These are phyloP conservation scores for Drosophila parthenogenetica DNA, from an alignment of 2,888 invertebrate genomes.

Conservation along the genomic window DNA sequence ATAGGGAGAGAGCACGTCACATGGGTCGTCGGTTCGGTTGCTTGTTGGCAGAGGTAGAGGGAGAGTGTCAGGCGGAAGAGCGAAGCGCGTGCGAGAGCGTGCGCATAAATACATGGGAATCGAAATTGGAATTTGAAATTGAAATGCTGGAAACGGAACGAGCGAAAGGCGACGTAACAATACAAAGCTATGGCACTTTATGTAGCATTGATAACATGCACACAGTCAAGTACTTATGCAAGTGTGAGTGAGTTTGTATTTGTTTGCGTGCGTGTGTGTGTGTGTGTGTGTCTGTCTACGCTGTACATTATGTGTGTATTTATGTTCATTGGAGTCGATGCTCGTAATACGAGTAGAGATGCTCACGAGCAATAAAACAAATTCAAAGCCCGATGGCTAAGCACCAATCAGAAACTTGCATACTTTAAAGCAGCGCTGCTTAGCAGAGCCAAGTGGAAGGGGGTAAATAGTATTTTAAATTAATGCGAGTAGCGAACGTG, in stretches of 20 bases:
- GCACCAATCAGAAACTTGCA: conserved; percentile 56
- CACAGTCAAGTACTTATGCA: neutral
- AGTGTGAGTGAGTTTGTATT: conserved; percentile 12
- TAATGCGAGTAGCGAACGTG: conserved; percentile 35
- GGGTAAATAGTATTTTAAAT: neutral
- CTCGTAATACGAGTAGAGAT: conserved; percentile 57
- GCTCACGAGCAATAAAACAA: conserved; percentile 33
- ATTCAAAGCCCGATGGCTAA: conserved; percentile 32
- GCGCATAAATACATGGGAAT: conserved; percentile 68
- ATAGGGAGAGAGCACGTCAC: conserved; percentile 32
- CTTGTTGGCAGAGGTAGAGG: conserved; percentile 13
- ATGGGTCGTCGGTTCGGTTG: neutral
- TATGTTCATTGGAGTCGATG: conserved; percentile 9
- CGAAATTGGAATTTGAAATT: conserved; percentile 59
- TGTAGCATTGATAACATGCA: conserved; percentile 41
- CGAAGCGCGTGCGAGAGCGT: conserved; percentile 51
- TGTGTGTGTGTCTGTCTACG: conserved; percentile 21
- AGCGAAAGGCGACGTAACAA: conserved; percentile 8
- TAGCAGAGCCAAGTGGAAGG: neutral
- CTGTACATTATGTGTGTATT: neutral
- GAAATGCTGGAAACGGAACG: conserved; percentile 72
- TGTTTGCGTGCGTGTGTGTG: conserved; percentile 5
- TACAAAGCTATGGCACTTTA: conserved; percentile 18
- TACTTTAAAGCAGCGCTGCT: conserved; percentile 11
- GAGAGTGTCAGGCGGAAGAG: conserved; percentile 27